Conservation (phyloP, 2,113 vertebrate genomes). For the Psittacula cyanocephala region DNA sequence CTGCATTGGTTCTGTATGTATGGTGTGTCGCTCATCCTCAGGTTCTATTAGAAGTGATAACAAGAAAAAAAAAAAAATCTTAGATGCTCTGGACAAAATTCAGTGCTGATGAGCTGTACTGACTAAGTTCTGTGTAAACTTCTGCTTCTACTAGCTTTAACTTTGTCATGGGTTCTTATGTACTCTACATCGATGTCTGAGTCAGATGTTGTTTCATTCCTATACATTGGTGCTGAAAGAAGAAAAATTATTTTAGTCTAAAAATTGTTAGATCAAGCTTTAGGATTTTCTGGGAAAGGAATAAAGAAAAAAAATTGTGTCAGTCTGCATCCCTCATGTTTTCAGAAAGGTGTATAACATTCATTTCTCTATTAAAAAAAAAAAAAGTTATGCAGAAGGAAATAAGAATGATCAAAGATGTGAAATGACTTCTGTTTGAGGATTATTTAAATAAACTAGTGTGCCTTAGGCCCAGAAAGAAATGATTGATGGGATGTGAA, state of each 20-base stretch:
- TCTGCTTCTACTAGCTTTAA: not conserved
- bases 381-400: not conserved
- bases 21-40: not conserved
- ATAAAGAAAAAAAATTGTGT: not conserved
- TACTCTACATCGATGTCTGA: not conserved
- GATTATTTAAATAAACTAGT: not conserved
- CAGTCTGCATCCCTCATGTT: not conserved
- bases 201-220: not conserved
- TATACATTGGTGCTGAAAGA: not conserved
- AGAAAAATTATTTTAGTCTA: not conserved
- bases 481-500: not conserved
- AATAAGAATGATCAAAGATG: not conserved
- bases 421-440: slow-evolving; percentile 7
- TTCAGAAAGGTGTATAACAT: not conserved
- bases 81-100: not conserved
- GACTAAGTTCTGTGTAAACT: not conserved
- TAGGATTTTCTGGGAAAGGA: not conserved
- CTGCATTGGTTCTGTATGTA: not conserved
- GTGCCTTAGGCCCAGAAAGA: not conserved
- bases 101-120: not conserved
- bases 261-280: not conserved
- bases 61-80: not conserved
- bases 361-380: not conserved
- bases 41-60: not conserved
- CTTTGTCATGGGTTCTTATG: not conserved